These are phyloP conservation scores for Acropora tenuis DNA, from an alignment of 64 coral and sea anemone species.

Conservation along the genomic window DNA sequence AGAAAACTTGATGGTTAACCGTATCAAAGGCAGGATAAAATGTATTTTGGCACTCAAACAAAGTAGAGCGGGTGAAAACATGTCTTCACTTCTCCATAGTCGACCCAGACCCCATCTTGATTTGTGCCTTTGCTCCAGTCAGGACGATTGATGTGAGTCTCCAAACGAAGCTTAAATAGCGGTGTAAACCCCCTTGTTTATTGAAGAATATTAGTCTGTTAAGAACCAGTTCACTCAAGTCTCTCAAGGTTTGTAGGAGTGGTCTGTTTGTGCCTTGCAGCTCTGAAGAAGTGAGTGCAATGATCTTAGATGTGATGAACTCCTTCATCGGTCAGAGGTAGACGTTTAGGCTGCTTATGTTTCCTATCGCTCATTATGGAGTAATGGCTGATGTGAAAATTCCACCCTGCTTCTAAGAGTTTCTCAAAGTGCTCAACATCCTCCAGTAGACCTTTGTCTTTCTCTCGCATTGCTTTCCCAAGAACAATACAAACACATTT, in stretches of 20 bases:
- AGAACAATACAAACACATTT: conserved; percentile 13
- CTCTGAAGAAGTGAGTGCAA: conserved; percentile 25
- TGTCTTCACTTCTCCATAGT: too few species aligned
- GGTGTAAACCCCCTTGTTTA: conserved; percentile 23
- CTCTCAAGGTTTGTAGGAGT: conserved; percentile 10
- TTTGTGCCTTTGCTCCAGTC: background rate
- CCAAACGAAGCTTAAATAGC: background rate
- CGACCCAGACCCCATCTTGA: background rate
- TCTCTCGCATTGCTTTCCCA: conserved; percentile 4
- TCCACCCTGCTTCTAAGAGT: conserved; percentile 34
- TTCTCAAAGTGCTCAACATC: conserved; percentile 15
- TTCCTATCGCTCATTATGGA: conserved; percentile 7
- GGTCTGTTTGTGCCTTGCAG: conserved; percentile 10
- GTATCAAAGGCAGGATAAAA: too few species aligned
- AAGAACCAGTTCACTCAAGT: conserved; percentile 26
- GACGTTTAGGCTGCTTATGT: background rate
- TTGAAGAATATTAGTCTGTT: conserved; percentile 56
- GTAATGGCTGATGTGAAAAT: conserved; percentile 4
- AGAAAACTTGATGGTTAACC: too few species aligned
- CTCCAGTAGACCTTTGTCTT: background rate
- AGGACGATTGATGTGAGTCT: conserved; percentile 4
- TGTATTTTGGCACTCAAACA: too few species aligned
- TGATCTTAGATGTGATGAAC: conserved; percentile 38
- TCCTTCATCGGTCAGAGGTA: conserved; percentile 14
- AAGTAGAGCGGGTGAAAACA: too few species aligned